Base-by-base conservation (phyloP, 2,888 invertebrate species). In the Arge pagana region DNA sequence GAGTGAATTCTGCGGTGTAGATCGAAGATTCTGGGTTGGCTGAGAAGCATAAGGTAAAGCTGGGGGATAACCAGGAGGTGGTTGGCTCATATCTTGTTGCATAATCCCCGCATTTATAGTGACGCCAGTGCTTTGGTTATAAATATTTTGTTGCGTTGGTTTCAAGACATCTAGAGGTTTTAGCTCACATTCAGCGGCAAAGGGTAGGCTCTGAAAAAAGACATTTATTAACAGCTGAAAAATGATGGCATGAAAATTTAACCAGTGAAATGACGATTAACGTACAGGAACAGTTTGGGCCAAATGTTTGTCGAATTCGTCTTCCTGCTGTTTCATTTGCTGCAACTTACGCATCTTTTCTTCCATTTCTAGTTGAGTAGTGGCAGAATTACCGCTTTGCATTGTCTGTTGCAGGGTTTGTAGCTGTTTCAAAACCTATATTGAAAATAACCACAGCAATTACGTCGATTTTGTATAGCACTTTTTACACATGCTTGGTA, bases 361-460 rank as follows among this genome's bases (percentile, higher is more conserved):
- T 65, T 87, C 84, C 65, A 87, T 86, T 59, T 87, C 85, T 37
- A 80, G 80, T 63, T 85, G 84, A 36, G 84, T 81, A 37, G 66
- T 58, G 0, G 71, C 63, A 3, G 68, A 55, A 30, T 68, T 65
- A 42, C 58, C 56, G 15, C 65, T 58, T 56, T 74, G 74, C 72
- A 74, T 74, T 1, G 73, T 72, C 61, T 78, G 65, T 67, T 89
- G 89, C 56, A 90, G 76, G 13, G 88, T 93, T 71, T 96, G 95
- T 41, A 96, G 80, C 67, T 96, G 95, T 50, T 94, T 82, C 74
- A 96, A 81, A 35, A 96, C 89, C 78, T 94, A 33, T 3, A n/a
- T n/a, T n/a, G n/a, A n/a, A n/a, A n/a, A n/a, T n/a, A n/a, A n/a
- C n/a, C n/a, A n/a, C n/a, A n/a, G n/a, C n/a, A n/a, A n/a, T n/a